phyloP scores from a whole-genome alignment of 2,888 invertebrate species.

The Orthonevra nobilis region DNA sequence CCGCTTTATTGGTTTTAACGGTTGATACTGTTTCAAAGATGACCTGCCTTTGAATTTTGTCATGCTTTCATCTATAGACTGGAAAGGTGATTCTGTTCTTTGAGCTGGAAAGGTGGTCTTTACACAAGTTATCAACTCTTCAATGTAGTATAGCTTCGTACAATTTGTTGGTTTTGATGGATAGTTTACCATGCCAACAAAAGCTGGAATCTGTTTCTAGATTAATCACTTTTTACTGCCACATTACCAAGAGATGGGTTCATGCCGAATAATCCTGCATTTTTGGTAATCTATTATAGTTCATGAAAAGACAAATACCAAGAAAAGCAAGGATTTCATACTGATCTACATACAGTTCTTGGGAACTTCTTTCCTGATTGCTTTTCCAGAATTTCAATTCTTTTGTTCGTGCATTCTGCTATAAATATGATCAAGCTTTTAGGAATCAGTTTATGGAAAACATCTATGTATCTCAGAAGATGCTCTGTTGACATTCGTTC shows the following conservation, averaged over 20 bases:
- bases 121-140: conserved; percentile 15
- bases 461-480: too few species aligned
- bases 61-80: too few species aligned
- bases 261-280: conserved; percentile 29
- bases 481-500: conserved; percentile 1
- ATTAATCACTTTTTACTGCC: conserved; percentile 18
- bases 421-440: too few species aligned
- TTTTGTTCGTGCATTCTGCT: too few species aligned
- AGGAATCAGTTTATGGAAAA: neutral
- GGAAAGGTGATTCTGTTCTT: too few species aligned
- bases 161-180: conserved; percentile 9
- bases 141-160: conserved; percentile 11
- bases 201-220: conserved; percentile 16
- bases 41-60: too few species aligned
- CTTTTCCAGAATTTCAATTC: too few species aligned
- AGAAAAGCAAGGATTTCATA: conserved; percentile 34
- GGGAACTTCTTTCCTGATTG: too few species aligned
- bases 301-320: conserved; percentile 23
- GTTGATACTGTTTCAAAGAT: too few species aligned
- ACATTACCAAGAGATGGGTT: conserved; percentile 24
- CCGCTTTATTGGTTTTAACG: too few species aligned
- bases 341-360: conserved; percentile 16
- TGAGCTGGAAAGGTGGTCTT: too few species aligned
- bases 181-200: conserved; percentile 8
- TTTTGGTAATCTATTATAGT: conserved; percentile 25